Evolutionary conservation across 2,113 vertebrate species (phyloP).

Genomic region (Boulengeromyrus knoepffleri): DNA sequence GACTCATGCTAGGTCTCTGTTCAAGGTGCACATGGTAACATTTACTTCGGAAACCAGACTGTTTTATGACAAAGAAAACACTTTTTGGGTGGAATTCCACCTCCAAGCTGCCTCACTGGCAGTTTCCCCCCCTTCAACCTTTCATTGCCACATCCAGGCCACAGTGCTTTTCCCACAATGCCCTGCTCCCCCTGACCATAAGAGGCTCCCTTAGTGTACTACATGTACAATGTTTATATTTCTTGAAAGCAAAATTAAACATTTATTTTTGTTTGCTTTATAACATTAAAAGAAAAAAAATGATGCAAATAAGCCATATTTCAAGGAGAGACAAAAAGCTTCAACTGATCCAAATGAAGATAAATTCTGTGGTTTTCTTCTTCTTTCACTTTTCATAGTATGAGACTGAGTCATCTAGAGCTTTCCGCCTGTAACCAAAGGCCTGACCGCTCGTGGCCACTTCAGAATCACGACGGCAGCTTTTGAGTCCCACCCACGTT

Average conservation of each 20-base stretch:
- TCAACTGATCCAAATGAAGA: conserved; percentile 20
- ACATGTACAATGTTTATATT: not conserved
- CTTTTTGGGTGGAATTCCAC: not conserved
- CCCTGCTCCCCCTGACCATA: not conserved
- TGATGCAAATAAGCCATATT: conserved; percentile 38
- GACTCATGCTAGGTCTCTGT: not conserved
- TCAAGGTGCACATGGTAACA: not conserved
- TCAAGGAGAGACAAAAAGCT: conserved; percentile 22
- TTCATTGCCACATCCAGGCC: not conserved
- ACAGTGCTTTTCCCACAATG: not conserved
- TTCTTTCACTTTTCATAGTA: not conserved
- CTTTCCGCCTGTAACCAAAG: not conserved
- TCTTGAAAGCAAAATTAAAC: conserved; percentile 20
- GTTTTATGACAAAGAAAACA: not conserved
- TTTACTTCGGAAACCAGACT: not conserved
- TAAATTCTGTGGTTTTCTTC: not conserved
- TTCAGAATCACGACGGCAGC: not conserved
- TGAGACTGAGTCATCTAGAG: not conserved
- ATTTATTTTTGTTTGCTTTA: conserved; percentile 45
- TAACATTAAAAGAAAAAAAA: conserved; percentile 35
- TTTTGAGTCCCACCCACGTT: not conserved
- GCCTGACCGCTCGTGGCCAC: not conserved
- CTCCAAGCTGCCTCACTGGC: not conserved
- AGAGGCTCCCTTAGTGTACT: not conserved
- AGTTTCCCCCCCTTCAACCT: not conserved